Conservation (phyloP, 2,888 invertebrate genomes). For the Scaptomyza flava region DNA sequence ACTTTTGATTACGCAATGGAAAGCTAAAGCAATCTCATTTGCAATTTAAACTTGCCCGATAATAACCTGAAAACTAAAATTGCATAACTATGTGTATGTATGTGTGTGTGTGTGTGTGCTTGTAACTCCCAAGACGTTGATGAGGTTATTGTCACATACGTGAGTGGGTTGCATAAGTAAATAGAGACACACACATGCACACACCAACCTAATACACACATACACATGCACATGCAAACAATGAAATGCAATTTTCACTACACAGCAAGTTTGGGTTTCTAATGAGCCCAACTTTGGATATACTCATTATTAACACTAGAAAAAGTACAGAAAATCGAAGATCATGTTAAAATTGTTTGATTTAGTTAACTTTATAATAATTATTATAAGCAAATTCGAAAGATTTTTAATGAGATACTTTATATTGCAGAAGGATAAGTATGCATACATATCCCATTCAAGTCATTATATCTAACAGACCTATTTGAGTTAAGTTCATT, state of each 20-base stretch:
- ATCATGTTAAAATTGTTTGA: too few relatives aligned
- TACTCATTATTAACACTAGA: too few relatives aligned
- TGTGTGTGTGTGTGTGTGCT: neutral
- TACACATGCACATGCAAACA: conserved; percentile 33
- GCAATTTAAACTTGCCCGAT: conserved; percentile 47
- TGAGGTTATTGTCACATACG: conserved; percentile 64
- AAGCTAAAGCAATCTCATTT: conserved; percentile 51
- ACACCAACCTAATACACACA: conserved; percentile 7
- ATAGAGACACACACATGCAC: conserved; percentile 35
- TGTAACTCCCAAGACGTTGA: conserved; percentile 48
- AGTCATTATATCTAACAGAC: too few relatives aligned
- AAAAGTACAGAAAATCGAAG: too few relatives aligned
- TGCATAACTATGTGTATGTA: conserved; percentile 16
- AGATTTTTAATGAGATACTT: too few relatives aligned
- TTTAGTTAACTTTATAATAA: too few relatives aligned
- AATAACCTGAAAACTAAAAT: conserved; percentile 32
- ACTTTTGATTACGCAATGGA: conserved; percentile 54
- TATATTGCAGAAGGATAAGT: too few relatives aligned
- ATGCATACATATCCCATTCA: too few relatives aligned
- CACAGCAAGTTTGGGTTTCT: neutral
- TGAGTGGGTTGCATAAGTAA: conserved; percentile 48
- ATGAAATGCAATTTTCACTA: conserved; percentile 61
- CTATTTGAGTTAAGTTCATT: too few relatives aligned
- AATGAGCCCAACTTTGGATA: too few relatives aligned
- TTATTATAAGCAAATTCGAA: too few relatives aligned